A percentile compares a stretch with the other conserved stretches of the same genome.
phyloP scores from a whole-genome alignment of 2,888 invertebrate genomes.

The Agrotis ipsilon region DNA sequence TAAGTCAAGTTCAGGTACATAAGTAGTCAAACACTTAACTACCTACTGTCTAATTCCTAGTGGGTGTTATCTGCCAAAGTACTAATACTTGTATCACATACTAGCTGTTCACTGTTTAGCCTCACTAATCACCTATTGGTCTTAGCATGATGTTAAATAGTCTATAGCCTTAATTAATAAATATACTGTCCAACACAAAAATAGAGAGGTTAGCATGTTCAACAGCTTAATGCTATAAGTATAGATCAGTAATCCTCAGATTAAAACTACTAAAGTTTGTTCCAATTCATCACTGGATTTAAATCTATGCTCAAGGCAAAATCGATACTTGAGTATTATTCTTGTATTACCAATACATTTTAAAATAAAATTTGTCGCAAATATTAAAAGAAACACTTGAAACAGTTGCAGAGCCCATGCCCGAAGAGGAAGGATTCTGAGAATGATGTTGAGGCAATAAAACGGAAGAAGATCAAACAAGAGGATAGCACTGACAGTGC shows the following conservation, averaged over 20 bases:
- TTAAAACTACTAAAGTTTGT: no score
- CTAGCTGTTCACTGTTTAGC: no score
- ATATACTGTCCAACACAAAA: no score
- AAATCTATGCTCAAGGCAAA: not conserved
- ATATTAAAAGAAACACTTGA: not conserved
- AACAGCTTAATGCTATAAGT: no score
- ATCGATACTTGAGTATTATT: not conserved
- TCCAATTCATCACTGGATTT: not conserved
- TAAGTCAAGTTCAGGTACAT: not conserved
- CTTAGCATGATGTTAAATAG: no score
- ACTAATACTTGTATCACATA: not conserved
- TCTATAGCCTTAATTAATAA: no score
- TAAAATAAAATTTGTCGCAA: not conserved
- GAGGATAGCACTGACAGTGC: slow-evolving; percentile 82
- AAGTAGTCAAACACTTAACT: not conserved
- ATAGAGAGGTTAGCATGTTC: no score
- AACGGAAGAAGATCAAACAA: slow-evolving; percentile 85
- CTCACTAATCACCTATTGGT: no score
- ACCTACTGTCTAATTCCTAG: not conserved
- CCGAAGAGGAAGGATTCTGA: slow-evolving; percentile 93
- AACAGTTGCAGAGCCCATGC: slow-evolving; percentile 87
- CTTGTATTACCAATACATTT: not conserved
- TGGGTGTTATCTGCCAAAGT: not conserved
- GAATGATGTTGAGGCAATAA: slow-evolving; percentile 89
- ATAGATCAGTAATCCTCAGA: no score